phyloP scores from a whole-genome alignment of 30 jellyfish, hydroid and myxozoan genomes.

The Hydractinia symbiolongicarpus region DNA sequence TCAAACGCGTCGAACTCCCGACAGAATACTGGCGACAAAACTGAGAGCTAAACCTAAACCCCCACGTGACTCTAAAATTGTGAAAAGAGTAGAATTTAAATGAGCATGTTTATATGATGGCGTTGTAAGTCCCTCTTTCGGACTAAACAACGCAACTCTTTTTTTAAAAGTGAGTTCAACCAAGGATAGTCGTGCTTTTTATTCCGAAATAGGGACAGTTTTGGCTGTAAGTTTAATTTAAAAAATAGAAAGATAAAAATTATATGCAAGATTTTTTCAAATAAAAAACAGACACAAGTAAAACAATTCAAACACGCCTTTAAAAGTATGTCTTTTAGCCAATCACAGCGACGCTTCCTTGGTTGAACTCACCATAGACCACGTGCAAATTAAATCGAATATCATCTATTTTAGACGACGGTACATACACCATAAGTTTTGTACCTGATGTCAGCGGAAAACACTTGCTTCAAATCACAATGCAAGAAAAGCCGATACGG shows the following conservation, averaged over 20 bases:
- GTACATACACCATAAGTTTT: slow-evolving; percentile 72
- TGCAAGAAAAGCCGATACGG: slow-evolving; percentile 85
- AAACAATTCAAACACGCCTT: slow-evolving; percentile 7
- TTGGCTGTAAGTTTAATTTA: neutral
- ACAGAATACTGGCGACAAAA: neutral
- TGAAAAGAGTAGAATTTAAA: neutral
- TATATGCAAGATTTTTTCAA: neutral
- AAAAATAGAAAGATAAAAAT: too few relatives aligned
- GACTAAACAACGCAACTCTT: slow-evolving; percentile 13
- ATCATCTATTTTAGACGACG: slow-evolving; percentile 61
- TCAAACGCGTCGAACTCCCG: neutral
- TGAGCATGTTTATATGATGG: neutral
- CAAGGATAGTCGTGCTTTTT: neutral
- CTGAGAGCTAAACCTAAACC: slow-evolving; percentile 13
- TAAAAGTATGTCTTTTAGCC: neutral
- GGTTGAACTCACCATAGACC: slow-evolving; percentile 10
- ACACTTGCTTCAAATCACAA: slow-evolving; percentile 59
- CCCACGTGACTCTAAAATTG: slow-evolving; percentile 1
- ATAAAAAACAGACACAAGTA: neutral
- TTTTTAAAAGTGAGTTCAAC: neutral
- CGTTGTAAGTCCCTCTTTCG: slow-evolving; percentile 17
- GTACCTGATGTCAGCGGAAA: slow-evolving; percentile 88
- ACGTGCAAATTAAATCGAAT: neutral
- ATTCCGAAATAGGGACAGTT: slow-evolving; percentile 14
- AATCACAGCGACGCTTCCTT: slow-evolving; percentile 7